Percentiles rank a stretch among this genome's conserved stretches.
These are phyloP conservation scores for Trissolcus japonicus DNA, from an alignment of 2,888 invertebrate genomes.

Conservation along the genomic window DNA sequence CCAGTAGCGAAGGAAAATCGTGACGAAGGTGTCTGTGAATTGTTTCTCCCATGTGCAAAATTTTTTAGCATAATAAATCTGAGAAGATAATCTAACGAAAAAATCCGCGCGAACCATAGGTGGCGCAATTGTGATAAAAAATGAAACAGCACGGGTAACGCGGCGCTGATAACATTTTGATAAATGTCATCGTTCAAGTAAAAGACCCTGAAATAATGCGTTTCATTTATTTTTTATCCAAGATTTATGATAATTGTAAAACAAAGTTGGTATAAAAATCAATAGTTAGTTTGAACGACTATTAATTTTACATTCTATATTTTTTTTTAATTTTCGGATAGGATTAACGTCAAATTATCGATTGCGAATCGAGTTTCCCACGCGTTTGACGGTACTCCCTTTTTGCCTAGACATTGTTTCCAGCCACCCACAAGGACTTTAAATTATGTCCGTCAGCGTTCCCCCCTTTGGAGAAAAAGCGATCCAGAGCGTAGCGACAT, in stretches of 20 bases:
- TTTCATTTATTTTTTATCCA: background rate
- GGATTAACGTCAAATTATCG: conserved; percentile 19
- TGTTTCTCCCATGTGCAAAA: conserved; percentile 38
- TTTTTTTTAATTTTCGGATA: no score
- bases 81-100: conserved; percentile 37
- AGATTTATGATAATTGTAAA: no score
- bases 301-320: no score
- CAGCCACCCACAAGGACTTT: conserved; percentile 39
- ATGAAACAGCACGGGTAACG: conserved; percentile 4
- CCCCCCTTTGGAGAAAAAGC: conserved; percentile 9
- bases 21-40: conserved; percentile 40
- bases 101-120: conserved; percentile 21
- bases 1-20: conserved; percentile 20
- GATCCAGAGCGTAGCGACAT: conserved; percentile 16
- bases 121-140: conserved; percentile 19
- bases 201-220: no score
- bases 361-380: conserved; percentile 48
- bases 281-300: no score
- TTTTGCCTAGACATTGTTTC: conserved; percentile 39
- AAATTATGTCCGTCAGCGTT: conserved; percentile 17
- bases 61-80: conserved; percentile 47
- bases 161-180: conserved; percentile 18
- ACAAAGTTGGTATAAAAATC: no score
- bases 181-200: background rate
- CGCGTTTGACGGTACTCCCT: conserved; percentile 36